Evolutionary conservation across 2,113 vertebrate species (phyloP), one percentile per base, ranked within the genome.

Genomic region (Sturnira hondurensis): DNA sequence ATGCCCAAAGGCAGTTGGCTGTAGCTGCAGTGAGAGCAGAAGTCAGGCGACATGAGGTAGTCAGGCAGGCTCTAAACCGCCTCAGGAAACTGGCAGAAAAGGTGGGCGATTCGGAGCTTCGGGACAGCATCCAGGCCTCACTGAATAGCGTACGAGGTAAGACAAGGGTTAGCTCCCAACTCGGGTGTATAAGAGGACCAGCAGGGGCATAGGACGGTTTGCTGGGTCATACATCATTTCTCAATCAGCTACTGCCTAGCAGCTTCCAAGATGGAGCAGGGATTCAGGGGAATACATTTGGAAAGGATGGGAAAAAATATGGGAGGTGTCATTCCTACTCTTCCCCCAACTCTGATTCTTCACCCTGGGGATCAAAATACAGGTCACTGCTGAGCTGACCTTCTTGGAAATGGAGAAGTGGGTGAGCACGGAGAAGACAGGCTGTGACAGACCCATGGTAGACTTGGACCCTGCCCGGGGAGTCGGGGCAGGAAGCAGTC

Each of bases 11-110:
- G 96, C 97, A 98, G 76, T 14, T 96, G 76, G 94, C 96, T 93
- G 26, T 93, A 63, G 97, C 97, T 22, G 58, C 97, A 41, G 97
- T 97, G 45, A 96, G 96, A 96, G 96, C 97, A 97, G 97, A 98
- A 97, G 89, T 98, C 86, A 96, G 67, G 52, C 70, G 97, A 89
- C 97, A 98, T 65, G 97, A 96, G 86, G 97, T 97, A 56, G 89
- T 97, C 93, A 97, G 96, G 86, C 95, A 96, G 58, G 95, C 97
- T 91, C 93, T 97, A n/a, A 95, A 67, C 65, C 94, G 61, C 84
- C 97, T 98, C 91, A 97, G 95, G 93, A 97, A 97, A 89, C 86
- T 97, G 89, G 76, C 94, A 77, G 95, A 97, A 50, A 96, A 89
- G 86, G 97, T 97, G 84, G 68, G 68, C 5, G 54, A 97, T 65